phyloP scores from a whole-genome alignment of 2,888 invertebrate species.

The Tubulanus polymorphus region DNA sequence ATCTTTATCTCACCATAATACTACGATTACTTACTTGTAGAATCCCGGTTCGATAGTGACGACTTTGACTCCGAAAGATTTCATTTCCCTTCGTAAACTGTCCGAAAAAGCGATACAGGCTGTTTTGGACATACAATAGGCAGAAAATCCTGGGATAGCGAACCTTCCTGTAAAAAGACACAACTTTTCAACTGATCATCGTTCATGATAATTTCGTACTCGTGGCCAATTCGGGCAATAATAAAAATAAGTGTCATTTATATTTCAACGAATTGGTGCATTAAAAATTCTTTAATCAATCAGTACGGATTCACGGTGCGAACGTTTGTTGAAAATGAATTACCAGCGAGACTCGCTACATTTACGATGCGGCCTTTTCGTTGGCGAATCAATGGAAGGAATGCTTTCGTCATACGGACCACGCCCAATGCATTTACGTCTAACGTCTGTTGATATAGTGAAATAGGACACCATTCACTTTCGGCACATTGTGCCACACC shows the following conservation, averaged over 20 bases:
- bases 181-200: too few relatives aligned
- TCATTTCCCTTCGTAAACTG: slow-evolving; percentile 26
- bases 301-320: too few relatives aligned
- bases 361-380: slow-evolving; percentile 39
- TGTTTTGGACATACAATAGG: slow-evolving; percentile 24
- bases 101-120: slow-evolving; percentile 24
- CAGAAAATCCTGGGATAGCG: slow-evolving; percentile 18
- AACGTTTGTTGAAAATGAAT: too few relatives aligned
- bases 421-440: slow-evolving; percentile 44
- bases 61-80: slow-evolving; percentile 24
- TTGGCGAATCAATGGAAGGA: slow-evolving; percentile 35
- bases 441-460: slow-evolving; percentile 36
- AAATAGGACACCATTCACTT: slow-evolving; percentile 42
- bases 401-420: slow-evolving; percentile 42
- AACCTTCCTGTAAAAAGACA: slow-evolving; percentile 29
- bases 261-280: too few relatives aligned
- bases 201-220: too few relatives aligned
- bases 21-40: slow-evolving; percentile 1
- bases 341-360: slow-evolving; percentile 44
- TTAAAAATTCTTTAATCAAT: too few relatives aligned
- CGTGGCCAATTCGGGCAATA: too few relatives aligned
- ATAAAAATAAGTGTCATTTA: too few relatives aligned
- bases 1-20: too few relatives aligned
- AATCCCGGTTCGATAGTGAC: slow-evolving; percentile 22
- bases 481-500: slow-evolving; percentile 41